Conservation (phyloP, 2,113 vertebrate genomes). For the Atrichornis clamosus region DNA sequence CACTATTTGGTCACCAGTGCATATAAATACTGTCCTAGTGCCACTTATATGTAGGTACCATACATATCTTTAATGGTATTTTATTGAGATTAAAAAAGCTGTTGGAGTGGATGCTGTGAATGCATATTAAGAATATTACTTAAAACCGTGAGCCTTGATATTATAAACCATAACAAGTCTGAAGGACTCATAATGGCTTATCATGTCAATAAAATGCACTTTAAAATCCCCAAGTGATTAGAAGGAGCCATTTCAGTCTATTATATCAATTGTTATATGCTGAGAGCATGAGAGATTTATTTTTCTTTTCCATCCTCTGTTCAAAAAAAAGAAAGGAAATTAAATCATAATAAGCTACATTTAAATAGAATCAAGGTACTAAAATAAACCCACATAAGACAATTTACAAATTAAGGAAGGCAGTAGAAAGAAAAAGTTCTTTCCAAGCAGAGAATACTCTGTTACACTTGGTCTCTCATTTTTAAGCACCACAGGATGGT, state of each 20-base stretch:
- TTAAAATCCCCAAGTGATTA: slow-evolving; percentile 65
- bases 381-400: slow-evolving; percentile 52
- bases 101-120: slow-evolving; percentile 33
- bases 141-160: slow-evolving; percentile 43
- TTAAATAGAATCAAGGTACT: slow-evolving; percentile 49
- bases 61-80: slow-evolving; percentile 42
- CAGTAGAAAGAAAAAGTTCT: slow-evolving; percentile 31
- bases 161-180: slow-evolving; percentile 59
- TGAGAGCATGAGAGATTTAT: slow-evolving; percentile 52
- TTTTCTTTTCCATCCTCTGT: slow-evolving; percentile 52
- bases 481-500: neutral
- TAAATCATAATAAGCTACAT: slow-evolving; percentile 48
- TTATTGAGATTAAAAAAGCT: slow-evolving; percentile 49
- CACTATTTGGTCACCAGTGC: neutral
- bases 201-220: slow-evolving; percentile 67
- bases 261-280: slow-evolving; percentile 44
- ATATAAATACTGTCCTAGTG: slow-evolving; percentile 3
- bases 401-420: slow-evolving; percentile 33
- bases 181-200: slow-evolving; percentile 57
- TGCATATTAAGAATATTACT: slow-evolving; percentile 56
- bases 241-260: slow-evolving; percentile 53
- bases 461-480: neutral
- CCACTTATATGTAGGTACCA: neutral
- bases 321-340: slow-evolving; percentile 55
- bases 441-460: neutral